Percentiles rank a stretch among this genome's conserved stretches.
Conservation (phyloP, 2,888 invertebrate species). For the Acholoe squamosa region DNA sequence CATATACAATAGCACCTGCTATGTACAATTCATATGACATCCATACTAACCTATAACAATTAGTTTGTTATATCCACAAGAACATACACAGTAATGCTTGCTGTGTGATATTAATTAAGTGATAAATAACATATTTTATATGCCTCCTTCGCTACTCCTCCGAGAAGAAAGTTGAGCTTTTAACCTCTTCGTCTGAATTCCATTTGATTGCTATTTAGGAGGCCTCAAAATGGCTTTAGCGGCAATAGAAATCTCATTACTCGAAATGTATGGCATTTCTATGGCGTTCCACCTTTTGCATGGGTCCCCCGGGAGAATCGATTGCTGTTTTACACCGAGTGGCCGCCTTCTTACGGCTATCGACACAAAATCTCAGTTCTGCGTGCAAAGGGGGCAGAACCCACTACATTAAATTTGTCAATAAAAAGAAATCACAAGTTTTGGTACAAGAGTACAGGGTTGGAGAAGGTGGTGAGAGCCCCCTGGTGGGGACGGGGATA, state of each 20-base stretch:
- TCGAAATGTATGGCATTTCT: constrained; percentile 3
- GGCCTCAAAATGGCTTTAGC: neutral
- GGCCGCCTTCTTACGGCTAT: neutral
- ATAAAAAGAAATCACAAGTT: constrained; percentile 18
- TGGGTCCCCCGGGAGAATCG: neutral
- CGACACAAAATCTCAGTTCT: neutral
- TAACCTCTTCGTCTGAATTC: neutral
- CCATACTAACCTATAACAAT: too few species aligned
- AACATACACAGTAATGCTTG: too few species aligned
- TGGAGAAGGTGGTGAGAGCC: too few species aligned
- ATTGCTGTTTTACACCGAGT: neutral
- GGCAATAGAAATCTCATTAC: neutral
- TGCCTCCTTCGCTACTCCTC: too few species aligned
- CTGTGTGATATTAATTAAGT: too few species aligned
- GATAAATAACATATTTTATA: too few species aligned
- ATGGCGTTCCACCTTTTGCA: constrained; percentile 3
- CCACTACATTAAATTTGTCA: constrained; percentile 15
- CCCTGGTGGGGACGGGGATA: too few species aligned
- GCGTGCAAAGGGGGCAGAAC: neutral
- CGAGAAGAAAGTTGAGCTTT: neutral
- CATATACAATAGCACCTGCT: too few species aligned
- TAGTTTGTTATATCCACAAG: too few species aligned
- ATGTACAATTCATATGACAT: too few species aligned
- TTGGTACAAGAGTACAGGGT: neutral
- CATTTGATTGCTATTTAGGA: neutral